These are phyloP conservation scores for Trachelipus rathkii DNA, from an alignment of 1,140 invertebrate genomes.

Conservation along the genomic window DNA sequence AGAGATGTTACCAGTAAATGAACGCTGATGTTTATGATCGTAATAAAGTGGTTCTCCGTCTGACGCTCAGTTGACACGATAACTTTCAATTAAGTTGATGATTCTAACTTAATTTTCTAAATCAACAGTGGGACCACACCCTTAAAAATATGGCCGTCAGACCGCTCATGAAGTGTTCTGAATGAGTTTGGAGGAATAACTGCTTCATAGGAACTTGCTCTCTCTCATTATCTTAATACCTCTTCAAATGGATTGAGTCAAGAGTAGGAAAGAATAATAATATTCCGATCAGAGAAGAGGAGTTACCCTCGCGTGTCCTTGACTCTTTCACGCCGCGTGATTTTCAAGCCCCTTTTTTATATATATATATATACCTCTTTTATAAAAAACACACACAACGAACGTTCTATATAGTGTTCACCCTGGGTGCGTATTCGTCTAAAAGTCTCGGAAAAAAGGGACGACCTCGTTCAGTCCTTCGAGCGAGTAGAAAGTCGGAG, in stretches of 20 bases:
- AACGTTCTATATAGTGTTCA: too few species aligned
- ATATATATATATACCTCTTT: too few species aligned
- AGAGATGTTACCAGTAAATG: slow-evolving; percentile 16
- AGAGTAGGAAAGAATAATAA: neutral
- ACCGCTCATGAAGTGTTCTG: slow-evolving; percentile 4
- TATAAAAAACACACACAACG: too few species aligned
- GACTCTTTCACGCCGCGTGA: neutral
- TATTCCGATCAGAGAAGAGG: neutral
- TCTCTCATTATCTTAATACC: slow-evolving; percentile 6
- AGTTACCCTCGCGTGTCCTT: neutral
- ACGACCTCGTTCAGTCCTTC: too few species aligned
- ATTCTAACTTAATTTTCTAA: slow-evolving; percentile 43
- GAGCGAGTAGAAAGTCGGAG: too few species aligned
- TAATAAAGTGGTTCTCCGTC: slow-evolving; percentile 21
- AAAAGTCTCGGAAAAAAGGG: too few species aligned
- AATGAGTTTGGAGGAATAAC: slow-evolving; percentile 3
- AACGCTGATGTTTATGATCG: slow-evolving; percentile 24
- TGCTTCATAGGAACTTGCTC: neutral
- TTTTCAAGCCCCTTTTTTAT: neutral
- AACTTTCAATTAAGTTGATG: slow-evolving; percentile 45
- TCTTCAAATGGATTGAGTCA: neutral
- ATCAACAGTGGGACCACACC: slow-evolving; percentile 43
- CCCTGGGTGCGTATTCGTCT: too few species aligned
- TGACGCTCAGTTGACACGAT: slow-evolving; percentile 32
- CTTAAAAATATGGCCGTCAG: slow-evolving; percentile 28